Evolutionary conservation across 2,113 vertebrate species (phyloP), one percentile per base, ranked within the genome.

Genomic region (Ophiodon elongatus): DNA sequence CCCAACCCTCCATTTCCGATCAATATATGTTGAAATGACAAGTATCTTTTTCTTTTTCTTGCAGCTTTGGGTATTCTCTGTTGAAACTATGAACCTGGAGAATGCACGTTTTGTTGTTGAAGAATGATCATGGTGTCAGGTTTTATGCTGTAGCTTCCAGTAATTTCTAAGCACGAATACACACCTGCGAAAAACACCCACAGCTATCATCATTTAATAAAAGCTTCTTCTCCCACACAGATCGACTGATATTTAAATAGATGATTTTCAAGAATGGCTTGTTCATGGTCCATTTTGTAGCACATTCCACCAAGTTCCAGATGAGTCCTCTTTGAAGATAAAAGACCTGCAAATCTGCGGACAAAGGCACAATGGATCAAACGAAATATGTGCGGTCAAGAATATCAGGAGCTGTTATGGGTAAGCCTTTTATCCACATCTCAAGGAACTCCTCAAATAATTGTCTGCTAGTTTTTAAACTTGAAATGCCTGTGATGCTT

Each of bases 391-490:
- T 90, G 76, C 84, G 81, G 89, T 91, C 86, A 85, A 91, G 90
- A 93, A 94, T 89, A 90, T 92, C 93, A 90, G 85, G 85, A 89
- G 63, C 78, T 82, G 82, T 88, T 86, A 87, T 83, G 68, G 80
- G 25, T 91, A 94, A 95, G 85, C 91, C 86, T 91, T 94, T 95
- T 89, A 94, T 89, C 91, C 90, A 66, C 85, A 81, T 90, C 89
- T 91, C 90, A 80, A 88, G 86, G 86, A 92, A 89, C 90, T 92
- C 85, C 85, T 90, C 86, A 83, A 90, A 87, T 90, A 91, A 93
- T 93, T 93, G 89, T 92, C 88, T 73, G 25, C 75, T 60, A 52
- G 65, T 81, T 90, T 90, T 88, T 70, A 82, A 83, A 85, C 77
- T 84, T 81, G 57, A 76, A 90, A 85, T 88, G 60, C 81, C 69